phyloP scores from a whole-genome alignment of 23 tunicate genomes.

The Styela plicata region DNA sequence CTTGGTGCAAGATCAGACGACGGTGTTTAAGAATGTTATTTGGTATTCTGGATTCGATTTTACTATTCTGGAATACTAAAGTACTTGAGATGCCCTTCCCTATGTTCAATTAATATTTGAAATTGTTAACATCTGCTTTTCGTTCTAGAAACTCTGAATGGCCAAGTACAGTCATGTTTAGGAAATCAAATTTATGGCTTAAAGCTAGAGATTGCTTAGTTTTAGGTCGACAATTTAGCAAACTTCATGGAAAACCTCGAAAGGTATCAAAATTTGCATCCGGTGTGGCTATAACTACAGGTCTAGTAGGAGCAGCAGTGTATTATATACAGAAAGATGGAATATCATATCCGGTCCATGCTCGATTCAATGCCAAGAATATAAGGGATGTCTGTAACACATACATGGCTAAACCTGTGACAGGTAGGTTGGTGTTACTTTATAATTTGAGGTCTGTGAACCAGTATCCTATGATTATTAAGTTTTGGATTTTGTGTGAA shows the following conservation, averaged over 20 bases:
- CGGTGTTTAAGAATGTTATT: no score
- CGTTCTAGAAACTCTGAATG: no score
- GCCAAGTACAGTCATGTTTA: not conserved
- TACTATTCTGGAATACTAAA: no score
- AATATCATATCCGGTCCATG: slow-evolving; percentile 17
- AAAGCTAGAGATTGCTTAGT: not conserved
- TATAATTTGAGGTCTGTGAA: not conserved
- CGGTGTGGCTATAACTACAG: not conserved
- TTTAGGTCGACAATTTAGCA: not conserved
- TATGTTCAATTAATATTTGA: no score
- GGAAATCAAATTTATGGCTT: not conserved
- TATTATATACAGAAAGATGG: not conserved
- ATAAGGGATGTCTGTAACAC: slow-evolving; percentile 7
- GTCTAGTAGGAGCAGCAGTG: slow-evolving; percentile 1
- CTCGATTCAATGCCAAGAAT: slow-evolving; percentile 11
- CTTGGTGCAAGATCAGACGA: no score
- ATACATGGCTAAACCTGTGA: slow-evolving; percentile 33
- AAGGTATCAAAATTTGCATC: not conserved
- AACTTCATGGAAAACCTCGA: not conserved
- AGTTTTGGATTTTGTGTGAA: not conserved
- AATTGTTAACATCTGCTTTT: no score
- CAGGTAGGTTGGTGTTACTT: not conserved
- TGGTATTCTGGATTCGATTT: no score
- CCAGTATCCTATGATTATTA: not conserved
- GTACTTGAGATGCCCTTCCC: no score